These are phyloP conservation scores for Trogon surrucura DNA, from an alignment of 2,113 vertebrate species.

Conservation along the genomic window DNA sequence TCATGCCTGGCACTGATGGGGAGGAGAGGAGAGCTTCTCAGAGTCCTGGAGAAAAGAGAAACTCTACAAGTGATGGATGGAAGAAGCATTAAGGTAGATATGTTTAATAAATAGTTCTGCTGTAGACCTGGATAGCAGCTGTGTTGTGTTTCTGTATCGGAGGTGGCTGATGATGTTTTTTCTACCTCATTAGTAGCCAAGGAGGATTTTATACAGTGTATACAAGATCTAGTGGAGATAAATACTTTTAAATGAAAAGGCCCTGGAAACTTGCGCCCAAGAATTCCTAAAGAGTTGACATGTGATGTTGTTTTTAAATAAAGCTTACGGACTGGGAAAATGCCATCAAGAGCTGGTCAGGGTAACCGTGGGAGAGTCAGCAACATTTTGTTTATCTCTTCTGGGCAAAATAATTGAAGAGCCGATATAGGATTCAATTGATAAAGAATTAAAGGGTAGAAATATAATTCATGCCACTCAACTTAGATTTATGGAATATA, in stretches of 20 bases:
- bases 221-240: not conserved
- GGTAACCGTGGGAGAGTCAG: not conserved
- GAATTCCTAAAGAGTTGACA: not conserved
- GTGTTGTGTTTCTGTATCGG: not conserved
- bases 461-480: slow-evolving; percentile 31
- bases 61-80: not conserved
- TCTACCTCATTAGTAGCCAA: not conserved
- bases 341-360: not conserved
- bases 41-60: not conserved
- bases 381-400: slow-evolving; percentile 20
- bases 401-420: not conserved
- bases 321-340: not conserved
- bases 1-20: accelerated
- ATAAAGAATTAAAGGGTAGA: slow-evolving; percentile 47
- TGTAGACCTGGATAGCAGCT: not conserved
- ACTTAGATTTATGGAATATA: slow-evolving; percentile 52
- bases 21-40: not conserved
- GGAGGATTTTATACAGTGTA: not conserved
- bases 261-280: not conserved
- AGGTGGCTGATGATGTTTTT: not conserved
- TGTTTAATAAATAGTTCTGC: not conserved
- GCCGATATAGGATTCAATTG: not conserved
- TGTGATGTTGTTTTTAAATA: not conserved
- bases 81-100: not conserved
- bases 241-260: not conserved